Percentiles rank a stretch among this genome's conserved stretches.
These are phyloP conservation scores for Psittacula echo DNA, from an alignment of 2,797 vertebrate species.

Conservation along the genomic window DNA sequence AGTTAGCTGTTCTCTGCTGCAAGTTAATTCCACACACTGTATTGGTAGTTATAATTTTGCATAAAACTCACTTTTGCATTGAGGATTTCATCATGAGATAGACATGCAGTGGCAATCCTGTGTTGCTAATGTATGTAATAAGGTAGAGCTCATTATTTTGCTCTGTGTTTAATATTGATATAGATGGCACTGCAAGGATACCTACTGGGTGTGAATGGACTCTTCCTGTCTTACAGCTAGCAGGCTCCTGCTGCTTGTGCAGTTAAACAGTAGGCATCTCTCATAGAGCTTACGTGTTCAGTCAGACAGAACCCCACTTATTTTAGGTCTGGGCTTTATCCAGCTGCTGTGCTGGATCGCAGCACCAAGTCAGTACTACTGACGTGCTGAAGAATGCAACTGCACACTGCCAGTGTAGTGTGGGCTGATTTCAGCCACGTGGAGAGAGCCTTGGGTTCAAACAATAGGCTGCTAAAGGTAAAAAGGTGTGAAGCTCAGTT, in stretches of 20 bases:
- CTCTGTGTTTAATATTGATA: background rate
- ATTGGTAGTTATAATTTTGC: background rate
- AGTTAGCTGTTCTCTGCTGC: background rate
- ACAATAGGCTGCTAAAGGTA: background rate
- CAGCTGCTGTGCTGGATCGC: background rate
- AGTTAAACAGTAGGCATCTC: background rate
- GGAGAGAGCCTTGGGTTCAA: background rate
- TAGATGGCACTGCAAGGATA: background rate
- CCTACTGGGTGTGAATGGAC: accelerated
- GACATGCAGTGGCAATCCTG: background rate
- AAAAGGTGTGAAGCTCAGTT: background rate
- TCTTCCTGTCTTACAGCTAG: background rate
- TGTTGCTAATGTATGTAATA: no score
- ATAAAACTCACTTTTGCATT: background rate
- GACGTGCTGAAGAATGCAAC: background rate
- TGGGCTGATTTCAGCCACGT: background rate
- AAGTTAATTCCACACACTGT: accelerated
- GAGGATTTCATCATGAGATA: accelerated
- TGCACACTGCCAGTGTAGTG: accelerated
- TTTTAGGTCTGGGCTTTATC: background rate
- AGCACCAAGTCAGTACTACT: background rate
- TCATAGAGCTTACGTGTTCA: background rate
- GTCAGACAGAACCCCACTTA: background rate
- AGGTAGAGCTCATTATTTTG: background rate
- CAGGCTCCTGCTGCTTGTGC: background rate